These are phyloP conservation scores for Paramormyrops hopkinsi DNA, from an alignment of 2,797 vertebrate genomes.

Conservation along the genomic window DNA sequence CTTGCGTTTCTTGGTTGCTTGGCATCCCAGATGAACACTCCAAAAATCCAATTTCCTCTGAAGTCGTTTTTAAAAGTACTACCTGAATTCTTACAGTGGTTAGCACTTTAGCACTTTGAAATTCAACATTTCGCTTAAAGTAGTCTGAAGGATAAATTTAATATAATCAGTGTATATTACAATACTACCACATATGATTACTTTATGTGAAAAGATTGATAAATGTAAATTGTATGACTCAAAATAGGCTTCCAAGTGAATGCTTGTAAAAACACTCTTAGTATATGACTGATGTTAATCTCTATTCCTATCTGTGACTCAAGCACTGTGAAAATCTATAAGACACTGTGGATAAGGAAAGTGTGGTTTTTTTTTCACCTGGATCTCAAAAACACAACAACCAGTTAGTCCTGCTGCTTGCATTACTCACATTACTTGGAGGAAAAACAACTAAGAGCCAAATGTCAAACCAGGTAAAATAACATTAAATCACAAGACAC, in stretches of 20 bases:
- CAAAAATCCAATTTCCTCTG: neutral
- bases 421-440: neutral
- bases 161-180: neutral
- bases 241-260: neutral
- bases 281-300: neutral
- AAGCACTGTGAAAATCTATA: neutral
- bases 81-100: neutral
- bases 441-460: neutral
- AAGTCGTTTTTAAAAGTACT: neutral
- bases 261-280: neutral
- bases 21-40: neutral
- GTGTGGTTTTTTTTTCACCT: neutral
- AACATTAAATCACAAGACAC: neutral
- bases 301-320: neutral
- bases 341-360: neutral
- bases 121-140: neutral
- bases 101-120: neutral
- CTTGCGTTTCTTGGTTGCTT: neutral
- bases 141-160: neutral
- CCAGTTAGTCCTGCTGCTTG: slow-evolving; percentile 1
- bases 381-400: slow-evolving; percentile 3
- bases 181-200: neutral
- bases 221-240: neutral
- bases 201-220: neutral
- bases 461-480: neutral